Evolutionary conservation across 2,797 vertebrate species (phyloP), one percentile per base, ranked within the genome.

Genomic region (Tragopan temminckii): DNA sequence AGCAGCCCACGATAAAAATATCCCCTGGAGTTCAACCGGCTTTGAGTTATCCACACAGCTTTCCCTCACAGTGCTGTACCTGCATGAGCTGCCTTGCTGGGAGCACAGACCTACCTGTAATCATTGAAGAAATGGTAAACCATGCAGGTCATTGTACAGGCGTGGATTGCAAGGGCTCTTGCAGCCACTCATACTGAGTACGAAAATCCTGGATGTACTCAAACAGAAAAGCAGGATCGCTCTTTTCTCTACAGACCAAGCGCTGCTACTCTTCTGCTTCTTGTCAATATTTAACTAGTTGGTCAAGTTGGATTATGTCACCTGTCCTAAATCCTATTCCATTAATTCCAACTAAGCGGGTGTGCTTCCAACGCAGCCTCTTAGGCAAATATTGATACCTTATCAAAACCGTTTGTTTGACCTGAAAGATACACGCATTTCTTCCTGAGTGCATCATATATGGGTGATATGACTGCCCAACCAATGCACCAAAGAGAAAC

Each of bases 261-360:
- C 4, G 4, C 67, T n/a, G 79, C 89, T 95, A 85, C 95, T 96
- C 90, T 97, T 96, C 96, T 80, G 78, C 91, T 95, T 87, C 96
- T 97, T 97, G 97, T 98, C 98, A 98, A 98, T 98, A 98, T 98
- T 98, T 98, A 98, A 98, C 97, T 95, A 97, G 94, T 95, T 74
- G 97, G 96, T 98, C 97, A 96, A 96, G 93, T 89, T 86, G 61
- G 91, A 98, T 98, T 97, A 98, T 96, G 97, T 98, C 96, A 94
- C 97, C 97, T 97, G 95, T 94, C 92, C 84, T 85, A 95, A 96
- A 96, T 89, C 85, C 59, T 92, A 94, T 61, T 91, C 85, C 81
- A 92, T 63, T 7, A 83, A 88, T 95, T 94, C 83, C 95, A 86
- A 35, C 78, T 95, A 96, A 97, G 94, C 96, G 89, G 89, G 85